Percentiles rank a stretch among this genome's conserved stretches.
These are phyloP conservation scores for Calliphora vicina DNA, from an alignment of 1,140 invertebrate genomes.

Conservation along the genomic window DNA sequence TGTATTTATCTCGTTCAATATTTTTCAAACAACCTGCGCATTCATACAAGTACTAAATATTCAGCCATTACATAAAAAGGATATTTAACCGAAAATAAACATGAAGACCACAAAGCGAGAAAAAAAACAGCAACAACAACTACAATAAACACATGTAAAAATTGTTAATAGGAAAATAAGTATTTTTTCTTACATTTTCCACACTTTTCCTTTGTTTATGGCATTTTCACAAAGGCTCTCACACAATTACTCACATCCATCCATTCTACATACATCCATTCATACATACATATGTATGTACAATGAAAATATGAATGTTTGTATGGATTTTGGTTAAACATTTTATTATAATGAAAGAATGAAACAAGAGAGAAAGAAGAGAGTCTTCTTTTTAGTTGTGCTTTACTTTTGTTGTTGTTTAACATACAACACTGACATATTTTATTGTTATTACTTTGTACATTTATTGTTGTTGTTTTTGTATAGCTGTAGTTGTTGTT, in stretches of 20 bases:
- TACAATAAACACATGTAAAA: slow-evolving; percentile 24
- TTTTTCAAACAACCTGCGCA: too few relatives aligned
- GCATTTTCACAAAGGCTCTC: too few relatives aligned
- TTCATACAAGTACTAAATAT: too few relatives aligned
- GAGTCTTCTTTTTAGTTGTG: background rate
- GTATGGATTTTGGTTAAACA: background rate
- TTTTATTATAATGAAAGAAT: background rate
- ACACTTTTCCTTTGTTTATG: background rate
- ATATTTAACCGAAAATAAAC: slow-evolving; percentile 17
- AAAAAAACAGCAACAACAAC: background rate
- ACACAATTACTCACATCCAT: too few relatives aligned
- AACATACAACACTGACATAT: slow-evolving; percentile 19
- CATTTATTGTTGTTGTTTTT: background rate
- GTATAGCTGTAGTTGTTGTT: slow-evolving; percentile 1
- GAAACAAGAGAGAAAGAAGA: background rate
- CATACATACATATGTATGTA: background rate
- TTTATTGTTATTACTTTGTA: slow-evolving; percentile 30
- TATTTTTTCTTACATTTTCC: background rate
- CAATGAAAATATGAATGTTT: too few relatives aligned
- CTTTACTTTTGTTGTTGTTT: background rate
- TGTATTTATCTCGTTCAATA: too few relatives aligned
- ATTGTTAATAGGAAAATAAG: slow-evolving; percentile 11
- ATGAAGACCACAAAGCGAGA: slow-evolving; percentile 11
- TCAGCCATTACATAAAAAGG: slow-evolving; percentile 5
- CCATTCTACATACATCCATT: too few relatives aligned